Conservation (phyloP, 2,797 vertebrate genomes). For the Sandelia bainsii region DNA sequence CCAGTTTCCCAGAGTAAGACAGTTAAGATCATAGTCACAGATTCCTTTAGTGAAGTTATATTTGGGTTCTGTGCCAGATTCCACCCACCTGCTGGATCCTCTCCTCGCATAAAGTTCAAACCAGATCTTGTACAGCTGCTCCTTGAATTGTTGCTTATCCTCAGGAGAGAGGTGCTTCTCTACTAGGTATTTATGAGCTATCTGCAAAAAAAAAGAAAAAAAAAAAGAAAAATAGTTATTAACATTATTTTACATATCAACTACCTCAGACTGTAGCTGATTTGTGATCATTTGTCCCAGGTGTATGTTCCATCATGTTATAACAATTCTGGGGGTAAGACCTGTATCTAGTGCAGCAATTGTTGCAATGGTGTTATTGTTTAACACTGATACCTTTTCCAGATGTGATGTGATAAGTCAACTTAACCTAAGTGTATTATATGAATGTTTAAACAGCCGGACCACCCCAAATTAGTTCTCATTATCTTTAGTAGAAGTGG, state of each 20-base stretch:
- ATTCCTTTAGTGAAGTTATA: constrained; percentile 45
- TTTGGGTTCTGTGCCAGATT: constrained; percentile 17
- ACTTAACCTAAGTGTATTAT: background rate
- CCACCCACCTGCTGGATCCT: constrained; percentile 85
- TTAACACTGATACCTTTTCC: background rate
- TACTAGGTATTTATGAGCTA: constrained; percentile 85
- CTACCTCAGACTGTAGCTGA: background rate
- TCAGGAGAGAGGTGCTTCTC: constrained; percentile 83
- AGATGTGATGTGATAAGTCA: background rate
- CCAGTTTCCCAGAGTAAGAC: constrained; percentile 18
- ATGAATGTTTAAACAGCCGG: background rate
- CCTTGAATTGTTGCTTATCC: constrained; percentile 79
- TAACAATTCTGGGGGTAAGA: no score
- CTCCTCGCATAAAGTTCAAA: constrained; percentile 87
- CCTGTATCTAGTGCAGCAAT: background rate
- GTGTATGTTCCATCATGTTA: background rate
- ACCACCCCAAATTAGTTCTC: background rate
- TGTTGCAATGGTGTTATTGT: background rate
- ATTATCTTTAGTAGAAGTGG: background rate
- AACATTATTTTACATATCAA: no score
- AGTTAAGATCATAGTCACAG: constrained; percentile 22
- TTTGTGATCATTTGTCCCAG: background rate
- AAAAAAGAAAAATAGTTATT: no score
- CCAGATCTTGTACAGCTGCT: constrained; percentile 88
- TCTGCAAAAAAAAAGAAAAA: constrained; percentile 66